A percentile compares a stretch with the other conserved stretches of the same genome.
phyloP scores from a whole-genome alignment of 2,797 vertebrate species.

The Gymnothorax reevesii region DNA sequence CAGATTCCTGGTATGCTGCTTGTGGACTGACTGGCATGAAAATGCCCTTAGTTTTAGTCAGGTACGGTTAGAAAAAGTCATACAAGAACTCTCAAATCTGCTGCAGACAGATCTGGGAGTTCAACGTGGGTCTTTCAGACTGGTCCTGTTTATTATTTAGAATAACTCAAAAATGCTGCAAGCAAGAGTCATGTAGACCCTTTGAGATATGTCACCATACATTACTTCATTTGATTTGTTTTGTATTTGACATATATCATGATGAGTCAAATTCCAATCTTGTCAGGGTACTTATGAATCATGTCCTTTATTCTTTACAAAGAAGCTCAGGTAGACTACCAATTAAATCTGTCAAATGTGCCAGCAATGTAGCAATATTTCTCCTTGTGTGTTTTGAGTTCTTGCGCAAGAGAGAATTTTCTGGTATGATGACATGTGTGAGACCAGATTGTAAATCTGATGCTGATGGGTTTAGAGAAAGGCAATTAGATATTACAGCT shows the following conservation, averaged over 20 bases:
- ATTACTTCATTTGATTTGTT: background rate
- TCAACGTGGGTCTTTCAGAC: background rate
- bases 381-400: background rate
- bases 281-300: background rate
- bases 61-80: background rate
- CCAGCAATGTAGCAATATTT: background rate
- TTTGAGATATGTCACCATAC: background rate
- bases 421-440: background rate
- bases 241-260: background rate
- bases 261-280: background rate
- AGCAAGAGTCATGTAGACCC: background rate
- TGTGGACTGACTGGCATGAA: background rate
- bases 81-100: background rate
- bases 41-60: background rate
- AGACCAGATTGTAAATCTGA: background rate
- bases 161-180: background rate
- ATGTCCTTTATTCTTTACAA: background rate
- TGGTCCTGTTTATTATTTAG: background rate
- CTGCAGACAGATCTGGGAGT: background rate
- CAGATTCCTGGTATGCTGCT: background rate
- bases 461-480: background rate
- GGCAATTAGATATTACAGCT: background rate
- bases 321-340: background rate
- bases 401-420: background rate
- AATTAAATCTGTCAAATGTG: background rate